Base-by-base conservation (phyloP, 2,888 invertebrate genomes). In the Drosophila anomalipes region DNA sequence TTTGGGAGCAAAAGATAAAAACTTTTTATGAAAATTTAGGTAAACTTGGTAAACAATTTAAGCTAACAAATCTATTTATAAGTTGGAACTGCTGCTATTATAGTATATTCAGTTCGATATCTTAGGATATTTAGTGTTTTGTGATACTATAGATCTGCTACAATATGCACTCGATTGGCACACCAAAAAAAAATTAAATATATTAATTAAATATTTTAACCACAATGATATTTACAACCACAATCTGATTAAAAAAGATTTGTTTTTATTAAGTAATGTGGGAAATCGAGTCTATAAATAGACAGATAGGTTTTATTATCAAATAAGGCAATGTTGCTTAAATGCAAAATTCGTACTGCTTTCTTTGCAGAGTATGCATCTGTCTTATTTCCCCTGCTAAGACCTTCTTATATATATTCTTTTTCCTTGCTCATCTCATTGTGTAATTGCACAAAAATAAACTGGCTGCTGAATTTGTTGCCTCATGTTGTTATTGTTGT, bases 381-480 rank as follows among this genome's bases (percentile, higher is more conserved):
- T 16, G 39, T 19, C 47, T 3, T 35, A n/a, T 0, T 35, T 10
- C 1, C 3, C 7, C 58, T 19, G n/a, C 10, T 4, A 7, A 33
- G 22, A 4, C 4, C 5, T 59, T 68, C 69, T 67, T 70, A 47
- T 61, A 61, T 47, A 14, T 47, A 14, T 32, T 51, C 39, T 74
- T 57, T 60, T 61, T 53, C 26, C 19, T 57, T 49, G 63, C 79
- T 72, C 67, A 79, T 79, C 74, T 74, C 74, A 67, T 79, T 78
- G 78, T 81, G 85, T 89, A 85, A 85, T 85, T 87, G 90, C 80
- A 67, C 85, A 89, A 89, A 85, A 85, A 85, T 89, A 85, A 89
- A 85, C 82, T 79, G 79, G 62, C 74, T 81, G 78, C 63, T 32
- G 57, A 30, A 44, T 39, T 39, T 56, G 37, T 7, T 35, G 35